Conservation (phyloP, 2,797 vertebrate genomes). For the Sebastes minor region DNA sequence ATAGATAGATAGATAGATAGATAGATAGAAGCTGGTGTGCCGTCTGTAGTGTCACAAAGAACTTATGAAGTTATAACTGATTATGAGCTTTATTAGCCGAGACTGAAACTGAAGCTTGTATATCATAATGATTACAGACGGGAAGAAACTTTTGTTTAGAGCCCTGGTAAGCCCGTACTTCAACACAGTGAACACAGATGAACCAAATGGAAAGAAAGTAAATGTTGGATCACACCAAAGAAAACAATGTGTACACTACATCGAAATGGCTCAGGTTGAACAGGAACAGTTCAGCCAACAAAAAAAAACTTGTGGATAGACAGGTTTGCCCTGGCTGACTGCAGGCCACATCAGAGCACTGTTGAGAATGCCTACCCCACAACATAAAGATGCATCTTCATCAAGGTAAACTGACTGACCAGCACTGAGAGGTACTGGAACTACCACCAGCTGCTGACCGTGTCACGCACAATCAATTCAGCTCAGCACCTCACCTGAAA, state of each 20-base stretch:
- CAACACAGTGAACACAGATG: not conserved
- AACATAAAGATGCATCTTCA: not conserved
- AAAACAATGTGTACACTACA: not conserved
- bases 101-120: not conserved
- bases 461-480: constrained; percentile 3
- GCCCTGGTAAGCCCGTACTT: not conserved
- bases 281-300: not conserved
- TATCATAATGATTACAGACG: not conserved
- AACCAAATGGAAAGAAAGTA: not conserved
- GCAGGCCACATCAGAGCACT: not conserved
- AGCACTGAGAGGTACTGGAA: constrained; percentile 6
- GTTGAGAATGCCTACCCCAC: not conserved
- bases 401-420: not conserved
- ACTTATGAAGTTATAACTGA: not conserved
- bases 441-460: not conserved
- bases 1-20: too few species aligned
- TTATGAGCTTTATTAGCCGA: not conserved
- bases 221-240: not conserved
- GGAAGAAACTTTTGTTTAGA: not conserved
- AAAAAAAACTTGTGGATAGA: not conserved
- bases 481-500: not conserved
- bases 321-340: not conserved
- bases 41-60: not conserved
- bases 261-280: not conserved
- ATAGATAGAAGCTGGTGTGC: too few species aligned